Percentiles rank a stretch among this genome's conserved stretches.
Conservation (phyloP, 2,113 vertebrate genomes). For the Lamprotornis superbus region DNA sequence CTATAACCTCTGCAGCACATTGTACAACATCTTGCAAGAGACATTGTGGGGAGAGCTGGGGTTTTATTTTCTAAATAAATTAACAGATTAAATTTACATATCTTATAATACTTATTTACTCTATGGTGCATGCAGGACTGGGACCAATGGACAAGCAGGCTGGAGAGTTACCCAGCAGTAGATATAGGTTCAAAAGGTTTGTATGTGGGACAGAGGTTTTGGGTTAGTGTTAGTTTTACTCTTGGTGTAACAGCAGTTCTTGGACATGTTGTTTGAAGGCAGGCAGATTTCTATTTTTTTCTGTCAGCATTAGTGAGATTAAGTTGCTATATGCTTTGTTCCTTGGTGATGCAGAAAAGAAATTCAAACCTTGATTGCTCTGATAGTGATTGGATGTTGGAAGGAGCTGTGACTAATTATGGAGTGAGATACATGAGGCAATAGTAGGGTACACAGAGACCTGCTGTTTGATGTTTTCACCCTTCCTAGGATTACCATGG, state of each 20-base stretch:
- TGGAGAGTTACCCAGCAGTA: not conserved
- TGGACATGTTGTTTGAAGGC: not conserved
- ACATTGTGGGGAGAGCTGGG: not conserved
- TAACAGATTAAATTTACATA: not conserved
- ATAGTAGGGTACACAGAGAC: not conserved
- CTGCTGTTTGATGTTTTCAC: not conserved
- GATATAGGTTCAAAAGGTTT: not conserved
- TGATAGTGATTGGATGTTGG: not conserved
- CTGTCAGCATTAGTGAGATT: not conserved
- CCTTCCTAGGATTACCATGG: not conserved
- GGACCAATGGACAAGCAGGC: not conserved
- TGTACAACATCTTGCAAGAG: not conserved
- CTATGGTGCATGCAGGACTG: not conserved
- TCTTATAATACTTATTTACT: not conserved
- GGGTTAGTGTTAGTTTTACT: not conserved
- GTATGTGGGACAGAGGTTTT: not conserved
- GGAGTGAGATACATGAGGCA: not conserved
- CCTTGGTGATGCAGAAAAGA: not conserved
- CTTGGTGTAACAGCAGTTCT: not conserved
- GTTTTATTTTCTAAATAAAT: not conserved
- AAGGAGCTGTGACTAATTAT: not conserved
- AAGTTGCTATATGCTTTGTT: not conserved
- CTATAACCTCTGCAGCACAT: not conserved
- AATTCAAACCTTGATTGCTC: not conserved
- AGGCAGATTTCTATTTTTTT: not conserved